These are phyloP conservation scores for Enteromius paludinosus DNA, from an alignment of 2,797 vertebrate genomes.

Conservation along the genomic window DNA sequence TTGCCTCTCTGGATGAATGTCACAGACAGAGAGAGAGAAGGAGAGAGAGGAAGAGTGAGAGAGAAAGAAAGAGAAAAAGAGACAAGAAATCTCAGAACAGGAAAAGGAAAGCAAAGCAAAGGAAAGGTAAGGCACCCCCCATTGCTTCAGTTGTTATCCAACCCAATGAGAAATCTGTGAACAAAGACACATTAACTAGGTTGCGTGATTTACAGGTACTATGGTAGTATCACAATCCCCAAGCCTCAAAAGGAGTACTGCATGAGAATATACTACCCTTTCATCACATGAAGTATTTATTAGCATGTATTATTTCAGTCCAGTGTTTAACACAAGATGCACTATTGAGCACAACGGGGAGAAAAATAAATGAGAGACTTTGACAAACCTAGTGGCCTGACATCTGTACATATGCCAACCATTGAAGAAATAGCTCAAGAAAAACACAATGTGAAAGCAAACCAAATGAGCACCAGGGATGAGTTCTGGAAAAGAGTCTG, in stretches of 20 bases:
- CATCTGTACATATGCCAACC: neutral
- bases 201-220: neutral
- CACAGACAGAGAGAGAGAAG: neutral
- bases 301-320: neutral
- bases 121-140: slow-evolving; percentile 60
- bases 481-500: neutral
- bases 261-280: neutral
- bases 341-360: neutral
- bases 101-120: slow-evolving; percentile 73
- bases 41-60: neutral
- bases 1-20: slow-evolving; percentile 33
- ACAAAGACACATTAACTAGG: slow-evolving; percentile 3
- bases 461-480: neutral
- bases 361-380: neutral
- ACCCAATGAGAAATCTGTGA: slow-evolving; percentile 2
- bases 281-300: neutral
- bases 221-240: neutral
- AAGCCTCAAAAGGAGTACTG: neutral
- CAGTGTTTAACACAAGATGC: neutral
- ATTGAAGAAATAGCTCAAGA: neutral
- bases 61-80: neutral
- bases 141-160: slow-evolving; percentile 67
- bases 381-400: neutral
- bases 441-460: neutral
- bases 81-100: slow-evolving; percentile 54